Evolutionary conservation across 2,888 invertebrate species (phyloP).

Genomic region (Altica lythri): DNA sequence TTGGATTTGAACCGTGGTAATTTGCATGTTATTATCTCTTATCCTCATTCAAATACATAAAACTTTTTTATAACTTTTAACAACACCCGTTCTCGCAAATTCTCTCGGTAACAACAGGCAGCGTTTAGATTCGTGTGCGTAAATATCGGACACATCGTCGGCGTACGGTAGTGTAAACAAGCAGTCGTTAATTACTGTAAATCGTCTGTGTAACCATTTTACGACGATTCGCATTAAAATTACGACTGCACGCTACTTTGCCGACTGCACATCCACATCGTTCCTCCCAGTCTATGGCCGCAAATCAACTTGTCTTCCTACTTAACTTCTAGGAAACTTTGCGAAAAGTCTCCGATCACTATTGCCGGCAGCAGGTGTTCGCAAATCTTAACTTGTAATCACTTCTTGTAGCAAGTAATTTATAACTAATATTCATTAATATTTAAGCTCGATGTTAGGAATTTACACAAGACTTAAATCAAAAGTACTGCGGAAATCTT

Average conservation of each 20-base stretch:
- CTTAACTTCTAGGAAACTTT: constrained; percentile 18
- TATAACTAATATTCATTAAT: too few species aligned
- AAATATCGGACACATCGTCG: constrained; percentile 23
- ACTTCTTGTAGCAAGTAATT: too few species aligned
- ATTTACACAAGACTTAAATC: too few species aligned
- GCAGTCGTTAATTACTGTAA: constrained; percentile 49
- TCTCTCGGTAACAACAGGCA: background rate
- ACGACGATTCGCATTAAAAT: constrained; percentile 49
- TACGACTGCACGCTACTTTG: constrained; percentile 47
- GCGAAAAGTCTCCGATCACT: constrained; percentile 18
- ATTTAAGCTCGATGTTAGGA: too few species aligned
- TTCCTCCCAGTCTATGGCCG: constrained; percentile 16
- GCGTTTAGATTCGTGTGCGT: constrained; percentile 14
- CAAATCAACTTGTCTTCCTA: constrained; percentile 24
- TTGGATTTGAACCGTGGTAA: too few species aligned
- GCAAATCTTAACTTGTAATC: background rate
- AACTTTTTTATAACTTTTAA: background rate
- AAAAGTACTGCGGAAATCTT: too few species aligned
- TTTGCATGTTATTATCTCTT: too few species aligned
- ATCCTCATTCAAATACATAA: background rate
- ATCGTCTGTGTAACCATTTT: constrained; percentile 47
- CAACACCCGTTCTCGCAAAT: background rate
- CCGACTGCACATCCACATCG: constrained; percentile 27
- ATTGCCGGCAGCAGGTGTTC: constrained; percentile 17
- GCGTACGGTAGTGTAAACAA: constrained; percentile 43